Evolutionary conservation across 2,888 invertebrate genomes (phyloP), one percentile per base, ranked within the genome.

Genomic region (Electrophaes corylata): DNA sequence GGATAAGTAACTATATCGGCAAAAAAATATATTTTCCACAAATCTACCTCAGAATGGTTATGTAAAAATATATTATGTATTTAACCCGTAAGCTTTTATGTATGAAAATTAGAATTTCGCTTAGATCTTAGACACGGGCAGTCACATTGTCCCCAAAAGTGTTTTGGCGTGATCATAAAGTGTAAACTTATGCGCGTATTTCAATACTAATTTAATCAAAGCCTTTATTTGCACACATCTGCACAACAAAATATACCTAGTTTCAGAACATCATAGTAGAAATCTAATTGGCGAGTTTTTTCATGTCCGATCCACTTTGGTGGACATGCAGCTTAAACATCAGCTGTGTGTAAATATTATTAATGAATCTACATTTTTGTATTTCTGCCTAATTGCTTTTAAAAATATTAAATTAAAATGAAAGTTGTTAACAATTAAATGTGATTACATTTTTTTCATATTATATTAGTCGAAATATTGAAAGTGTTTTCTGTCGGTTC

Each of bases 391-490:
- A 5, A 33, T 5, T n/a, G n/a, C n/a, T n/a, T n/a, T n/a, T n/a
- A n/a, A n/a, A n/a, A n/a, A n/a, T n/a, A n/a, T n/a, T n/a, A n/a
- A n/a, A n/a, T n/a, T n/a, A n/a, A n/a, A n/a, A n/a, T n/a, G n/a
- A n/a, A n/a, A n/a, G n/a, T n/a, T n/a, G 43, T 29, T 35, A 37
- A 40, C 62, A 62, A 53, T 52, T 50, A 55, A 49, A 46, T 66
- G 39, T 64, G 64, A 63, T 65, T 62, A 69, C 68, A 72, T 57
- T 67, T 67, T 68, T 67, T 70, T 60, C 53, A 75, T 77, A n/a
- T n/a, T n/a, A 74, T 73, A 66, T 70, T 85, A 86, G 84, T 75
- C 71, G 58, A 85, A 86, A 83, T 86, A 82, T 86, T 86, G 84
- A 85, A 81, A 59, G 58, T 12, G 49, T 58, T 51, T 40, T 46